Evolutionary conservation across 1,140 invertebrate species (phyloP), one percentile per base, ranked within the genome.

Genomic region (Drosophila sp.): DNA sequence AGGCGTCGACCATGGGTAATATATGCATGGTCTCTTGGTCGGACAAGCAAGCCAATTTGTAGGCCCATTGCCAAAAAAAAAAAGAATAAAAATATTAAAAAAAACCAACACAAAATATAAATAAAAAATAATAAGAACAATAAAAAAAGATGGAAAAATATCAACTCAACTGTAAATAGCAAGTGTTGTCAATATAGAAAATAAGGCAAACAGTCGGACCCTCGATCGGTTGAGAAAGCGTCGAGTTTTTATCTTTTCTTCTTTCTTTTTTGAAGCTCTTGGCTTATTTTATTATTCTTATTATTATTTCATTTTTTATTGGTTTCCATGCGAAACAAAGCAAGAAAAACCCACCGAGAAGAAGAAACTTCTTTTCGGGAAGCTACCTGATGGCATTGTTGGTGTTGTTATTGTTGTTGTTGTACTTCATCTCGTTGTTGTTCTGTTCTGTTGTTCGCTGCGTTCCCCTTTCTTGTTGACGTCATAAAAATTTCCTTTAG

Each of bases 401-500:
- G 21, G 6, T 32, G 18, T 16, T 56, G 16, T 53, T 38, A 7
- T 25, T 45, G 16, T 16, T 18, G 40, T 51, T 61, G 59, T 25
- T 25, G 61, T 63, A 18, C 53, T 40, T 27, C 69, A 62, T 29
- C 41, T 51, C 45, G 59, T 57, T 50, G 29, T 21, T 51, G 8
- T 48, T 45, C 59, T 46, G 51, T 0, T 29, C 4, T 29, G 0
- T 53, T 57, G 43, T 53, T 71, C 41, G 38, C 6, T 64, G 58
- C 29, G 9, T 61, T 76, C 66, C 65, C 59, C 59, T 43, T 76
- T 77, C 46, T 77, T 34, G 50, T 78, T 84, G 80, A 83, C 73
- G 81, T 83, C 80, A 84, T 84, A 84, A 84, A 83, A 84, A 80
- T 84, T 83, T 84, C 80, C 80, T 83, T 70, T 56, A 57, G 48